These are phyloP conservation scores for Hydrotaea cyrtoneurina DNA, from an alignment of 2,888 invertebrate species.

Conservation along the genomic window DNA sequence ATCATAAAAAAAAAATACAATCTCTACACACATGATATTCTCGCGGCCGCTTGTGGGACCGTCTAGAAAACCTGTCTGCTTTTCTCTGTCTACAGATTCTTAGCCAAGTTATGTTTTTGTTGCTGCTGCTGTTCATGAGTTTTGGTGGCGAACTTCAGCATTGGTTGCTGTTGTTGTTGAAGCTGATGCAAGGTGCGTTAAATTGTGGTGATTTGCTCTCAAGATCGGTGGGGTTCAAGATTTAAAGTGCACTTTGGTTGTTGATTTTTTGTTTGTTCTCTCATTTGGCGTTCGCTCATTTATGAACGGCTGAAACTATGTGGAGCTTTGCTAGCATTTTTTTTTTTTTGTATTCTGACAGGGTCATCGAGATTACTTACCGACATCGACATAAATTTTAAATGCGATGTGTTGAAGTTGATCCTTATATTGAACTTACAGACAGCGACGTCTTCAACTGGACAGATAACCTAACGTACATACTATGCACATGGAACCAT, in stretches of 20 bases:
- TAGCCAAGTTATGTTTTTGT: neutral
- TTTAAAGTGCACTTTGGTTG: constrained; percentile 52
- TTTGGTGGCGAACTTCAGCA: neutral
- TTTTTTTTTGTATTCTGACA: neutral
- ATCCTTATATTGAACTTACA: neutral
- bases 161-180: constrained; percentile 9
- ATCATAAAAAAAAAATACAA: neutral
- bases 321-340: too few species aligned
- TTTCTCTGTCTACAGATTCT: neutral
- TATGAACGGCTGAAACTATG: too few species aligned
- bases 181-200: constrained; percentile 1
- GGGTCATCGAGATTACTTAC: neutral
- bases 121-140: neutral
- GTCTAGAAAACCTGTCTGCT: constrained; percentile 18
- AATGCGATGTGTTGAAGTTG: neutral
- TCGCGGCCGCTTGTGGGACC: neutral
- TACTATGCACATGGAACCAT: too few species aligned
- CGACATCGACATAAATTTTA: neutral
- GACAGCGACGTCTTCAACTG: neutral
- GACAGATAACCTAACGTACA: too few species aligned
- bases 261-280: too few species aligned
- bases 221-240: constrained; percentile 72
- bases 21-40: neutral
- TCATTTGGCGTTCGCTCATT: too few species aligned
- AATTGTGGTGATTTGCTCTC: constrained; percentile 52